Evolutionary conservation across 1,140 invertebrate species (phyloP).

Genomic region (Platorchestia sp.): DNA sequence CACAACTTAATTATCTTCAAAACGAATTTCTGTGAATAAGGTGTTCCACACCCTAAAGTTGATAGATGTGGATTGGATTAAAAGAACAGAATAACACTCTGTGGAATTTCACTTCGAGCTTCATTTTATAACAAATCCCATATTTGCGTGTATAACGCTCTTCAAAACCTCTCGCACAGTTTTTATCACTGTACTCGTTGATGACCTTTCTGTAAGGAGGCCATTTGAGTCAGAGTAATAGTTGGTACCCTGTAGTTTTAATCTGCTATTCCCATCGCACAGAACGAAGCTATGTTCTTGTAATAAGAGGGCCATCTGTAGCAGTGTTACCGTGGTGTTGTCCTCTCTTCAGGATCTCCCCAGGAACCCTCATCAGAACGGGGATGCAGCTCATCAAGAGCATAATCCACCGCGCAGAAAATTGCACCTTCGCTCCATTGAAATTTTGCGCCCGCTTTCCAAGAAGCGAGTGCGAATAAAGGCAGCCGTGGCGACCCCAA

Average conservation of each 20-base stretch:
- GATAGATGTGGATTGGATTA: not conserved
- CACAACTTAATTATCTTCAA: too few relatives aligned
- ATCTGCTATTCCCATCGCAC: not conserved
- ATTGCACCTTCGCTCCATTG: slow-evolving; percentile 46
- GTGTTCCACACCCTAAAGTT: too few relatives aligned
- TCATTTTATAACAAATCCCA: not conserved
- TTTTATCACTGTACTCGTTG: not conserved
- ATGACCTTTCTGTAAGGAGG: not conserved
- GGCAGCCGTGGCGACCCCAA: not conserved
- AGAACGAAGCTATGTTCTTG: not conserved
- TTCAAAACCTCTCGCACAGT: not conserved
- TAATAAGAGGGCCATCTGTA: not conserved
- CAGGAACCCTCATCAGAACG: not conserved
- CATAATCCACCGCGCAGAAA: slow-evolving; percentile 30
- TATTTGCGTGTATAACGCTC: not conserved
- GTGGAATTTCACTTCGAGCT: not conserved
- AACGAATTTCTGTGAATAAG: too few relatives aligned
- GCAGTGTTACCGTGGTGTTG: not conserved
- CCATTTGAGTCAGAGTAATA: not conserved
- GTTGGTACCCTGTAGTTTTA: not conserved
- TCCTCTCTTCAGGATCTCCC: not conserved
- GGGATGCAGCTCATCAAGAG: slow-evolving; percentile 32
- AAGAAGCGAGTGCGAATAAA: slow-evolving; percentile 20
- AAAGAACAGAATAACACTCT: not conserved
- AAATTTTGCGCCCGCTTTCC: slow-evolving; percentile 29